phyloP scores from a whole-genome alignment of 1,140 invertebrate genomes.

The Cecropterus lyciades region DNA sequence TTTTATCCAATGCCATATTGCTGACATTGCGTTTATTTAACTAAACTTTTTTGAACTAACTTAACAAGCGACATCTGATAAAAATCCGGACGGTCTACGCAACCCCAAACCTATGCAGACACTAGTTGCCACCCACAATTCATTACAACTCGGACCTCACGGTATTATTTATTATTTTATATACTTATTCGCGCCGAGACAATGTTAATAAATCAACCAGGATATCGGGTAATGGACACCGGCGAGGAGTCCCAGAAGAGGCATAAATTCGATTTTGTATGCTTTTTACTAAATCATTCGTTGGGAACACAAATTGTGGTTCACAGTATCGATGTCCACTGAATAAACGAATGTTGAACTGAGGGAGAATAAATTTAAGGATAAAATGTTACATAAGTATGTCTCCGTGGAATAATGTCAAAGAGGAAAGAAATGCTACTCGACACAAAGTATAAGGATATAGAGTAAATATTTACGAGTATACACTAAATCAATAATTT shows the following conservation, averaged over 20 bases:
- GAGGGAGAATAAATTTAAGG: conserved; percentile 33
- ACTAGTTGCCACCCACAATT: conserved; percentile 46
- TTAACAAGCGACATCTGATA: background rate
- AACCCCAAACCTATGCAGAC: background rate
- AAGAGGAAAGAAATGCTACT: too few species aligned
- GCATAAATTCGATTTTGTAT: conserved; percentile 66
- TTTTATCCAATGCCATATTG: too few species aligned
- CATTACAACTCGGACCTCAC: conserved; percentile 47
- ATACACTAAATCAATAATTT: too few species aligned
- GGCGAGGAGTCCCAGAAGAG: conserved; percentile 52
- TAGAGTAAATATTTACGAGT: too few species aligned
- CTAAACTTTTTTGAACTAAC: too few species aligned
- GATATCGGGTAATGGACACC: conserved; percentile 67
- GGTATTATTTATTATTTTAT: conserved; percentile 40
- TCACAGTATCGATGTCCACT: conserved; percentile 41
- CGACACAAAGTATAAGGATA: too few species aligned
- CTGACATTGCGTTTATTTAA: too few species aligned
- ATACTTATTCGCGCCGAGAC: conserved; percentile 50
- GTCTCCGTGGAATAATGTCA: too few species aligned
- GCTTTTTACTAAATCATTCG: conserved; percentile 66
- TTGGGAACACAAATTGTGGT: conserved; percentile 42
- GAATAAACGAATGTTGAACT: conserved; percentile 16
- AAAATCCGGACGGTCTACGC: background rate
- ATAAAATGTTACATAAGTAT: background rate
- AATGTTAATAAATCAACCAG: conserved; percentile 64